Conservation (phyloP, 2,797 vertebrate genomes). For the Phoxinus dragarum region DNA sequence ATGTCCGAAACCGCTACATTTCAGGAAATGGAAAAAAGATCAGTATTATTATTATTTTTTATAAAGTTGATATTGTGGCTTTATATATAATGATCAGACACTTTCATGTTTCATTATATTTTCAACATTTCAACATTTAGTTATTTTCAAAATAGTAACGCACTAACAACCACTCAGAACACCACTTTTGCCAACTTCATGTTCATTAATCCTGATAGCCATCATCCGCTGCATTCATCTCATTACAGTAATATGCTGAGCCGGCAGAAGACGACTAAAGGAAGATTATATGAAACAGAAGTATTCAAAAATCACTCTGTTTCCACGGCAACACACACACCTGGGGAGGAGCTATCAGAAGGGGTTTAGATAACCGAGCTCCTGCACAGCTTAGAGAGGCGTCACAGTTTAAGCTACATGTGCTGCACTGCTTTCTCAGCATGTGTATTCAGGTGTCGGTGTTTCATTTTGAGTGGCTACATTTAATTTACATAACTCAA, state of each 20-base stretch:
- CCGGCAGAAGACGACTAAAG: slow-evolving; percentile 22
- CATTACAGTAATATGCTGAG: slow-evolving; percentile 29
- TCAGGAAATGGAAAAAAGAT: background rate
- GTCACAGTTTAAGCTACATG: background rate
- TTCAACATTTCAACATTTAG: background rate
- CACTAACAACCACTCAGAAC: background rate
- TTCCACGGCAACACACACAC: slow-evolving; percentile 36
- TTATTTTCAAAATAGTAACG: background rate
- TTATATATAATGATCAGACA: background rate
- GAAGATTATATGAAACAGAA: slow-evolving; percentile 26
- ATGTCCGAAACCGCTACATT: background rate
- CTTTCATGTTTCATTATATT: background rate
- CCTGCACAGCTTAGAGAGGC: slow-evolving; percentile 9
- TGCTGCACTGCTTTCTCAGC: background rate
- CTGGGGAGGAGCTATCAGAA: slow-evolving; percentile 16
- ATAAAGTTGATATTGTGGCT: background rate
- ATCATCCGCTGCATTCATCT: background rate
- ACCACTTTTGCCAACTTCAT: background rate
- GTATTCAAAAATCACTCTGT: background rate
- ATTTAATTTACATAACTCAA: background rate
- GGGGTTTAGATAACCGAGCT: slow-evolving; percentile 22
- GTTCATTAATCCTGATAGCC: slow-evolving; percentile 27
- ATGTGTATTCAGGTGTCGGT: background rate
- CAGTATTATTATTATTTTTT: background rate
- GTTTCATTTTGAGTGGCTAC: background rate